Evolutionary conservation across 1,140 invertebrate species (phyloP), one percentile per base, ranked within the genome.

Genomic region (Ectropis grisescens): DNA sequence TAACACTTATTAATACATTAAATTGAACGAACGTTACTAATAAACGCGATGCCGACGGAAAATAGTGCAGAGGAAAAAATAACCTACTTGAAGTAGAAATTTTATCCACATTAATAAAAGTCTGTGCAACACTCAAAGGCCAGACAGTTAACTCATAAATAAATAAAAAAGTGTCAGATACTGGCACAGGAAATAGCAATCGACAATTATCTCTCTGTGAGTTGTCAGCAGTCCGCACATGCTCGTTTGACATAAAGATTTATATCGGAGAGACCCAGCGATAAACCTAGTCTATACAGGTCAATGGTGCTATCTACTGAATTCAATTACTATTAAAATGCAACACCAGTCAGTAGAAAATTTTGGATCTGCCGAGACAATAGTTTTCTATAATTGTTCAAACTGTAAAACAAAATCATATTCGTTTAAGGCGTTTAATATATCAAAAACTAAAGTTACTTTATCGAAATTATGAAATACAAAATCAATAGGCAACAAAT

Each of bases 101-200:
- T n/a, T n/a, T n/a, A n/a, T n/a, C n/a, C n/a, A n/a, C n/a, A n/a
- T n/a, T n/a, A n/a, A n/a, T n/a, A n/a, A n/a, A n/a, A n/a, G n/a
- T n/a, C n/a, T n/a, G n/a, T n/a, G n/a, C n/a, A n/a, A n/a, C n/a
- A n/a, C n/a, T 10, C 33, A 30, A 35, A 29, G 38, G 38, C 15
- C 19, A 10, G 16, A 51, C 48, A 45, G 49, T 45, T 51, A 51
- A 11, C 28, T 39, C 33, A 36, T 35, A 41, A 46, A 46, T 41
- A 41, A 38, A 41, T 37, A 57, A 69, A 69, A 71, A 65, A 50
- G 52, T 55, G 57, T 56, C 45, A 43, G 56, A 58, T 58, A 58
- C 58, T 61, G 34, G 58, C 56, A 66, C 68, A 75, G 70, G 70
- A 75, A 75, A 75, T 67, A 51, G 51, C 58, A 59, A 61, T 57